Percentiles rank a stretch among this genome's conserved stretches.
Conservation (phyloP, 2,888 invertebrate species). For the Aquatica leii region DNA sequence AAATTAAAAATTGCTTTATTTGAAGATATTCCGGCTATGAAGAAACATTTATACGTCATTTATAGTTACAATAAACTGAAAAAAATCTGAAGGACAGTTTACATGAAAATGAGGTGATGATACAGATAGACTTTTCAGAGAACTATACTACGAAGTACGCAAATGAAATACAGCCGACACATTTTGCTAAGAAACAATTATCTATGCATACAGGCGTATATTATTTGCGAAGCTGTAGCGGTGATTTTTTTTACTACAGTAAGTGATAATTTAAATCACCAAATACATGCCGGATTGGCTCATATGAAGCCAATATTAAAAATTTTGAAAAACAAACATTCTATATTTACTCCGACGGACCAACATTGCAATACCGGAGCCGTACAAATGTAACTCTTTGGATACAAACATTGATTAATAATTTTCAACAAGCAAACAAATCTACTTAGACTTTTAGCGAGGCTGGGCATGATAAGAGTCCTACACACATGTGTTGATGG, state of each 20-base stretch:
- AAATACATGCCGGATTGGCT: conserved; percentile 39
- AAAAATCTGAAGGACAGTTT: not conserved
- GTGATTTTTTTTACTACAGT: conserved; percentile 37
- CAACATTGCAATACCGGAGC: conserved; percentile 40
- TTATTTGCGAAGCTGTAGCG: too few species aligned
- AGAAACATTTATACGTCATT: not conserved
- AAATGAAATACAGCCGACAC: too few species aligned
- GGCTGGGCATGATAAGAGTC: not conserved
- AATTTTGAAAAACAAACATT: conserved; percentile 37
- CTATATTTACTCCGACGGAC: too few species aligned
- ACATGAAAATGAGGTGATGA: not conserved
- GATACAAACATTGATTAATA: too few species aligned
- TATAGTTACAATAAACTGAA: too few species aligned
- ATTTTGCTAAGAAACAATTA: too few species aligned
- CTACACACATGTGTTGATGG: too few species aligned
- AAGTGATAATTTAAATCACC: conserved; percentile 41
- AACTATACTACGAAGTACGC: not conserved
- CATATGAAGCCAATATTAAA: conserved; percentile 39
- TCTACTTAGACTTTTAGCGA: too few species aligned
- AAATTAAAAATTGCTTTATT: not conserved
- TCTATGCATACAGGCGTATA: not conserved
- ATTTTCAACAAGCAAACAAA: too few species aligned
- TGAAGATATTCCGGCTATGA: not conserved
- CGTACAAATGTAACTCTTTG: too few species aligned
- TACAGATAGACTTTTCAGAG: not conserved